Evolutionary conservation across 2,888 invertebrate species (phyloP), one percentile per base, ranked within the genome.

Genomic region (Melanotus villosus): DNA sequence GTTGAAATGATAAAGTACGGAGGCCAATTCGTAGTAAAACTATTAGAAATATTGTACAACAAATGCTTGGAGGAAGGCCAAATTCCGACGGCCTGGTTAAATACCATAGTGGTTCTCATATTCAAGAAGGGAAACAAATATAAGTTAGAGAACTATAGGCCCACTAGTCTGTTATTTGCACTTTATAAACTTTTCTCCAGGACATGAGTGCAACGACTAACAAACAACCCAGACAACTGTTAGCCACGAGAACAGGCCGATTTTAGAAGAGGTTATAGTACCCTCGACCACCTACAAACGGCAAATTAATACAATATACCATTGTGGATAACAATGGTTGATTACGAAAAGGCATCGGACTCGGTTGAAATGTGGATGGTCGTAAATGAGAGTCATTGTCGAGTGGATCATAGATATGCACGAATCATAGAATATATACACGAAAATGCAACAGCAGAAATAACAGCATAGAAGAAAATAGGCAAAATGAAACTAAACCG

Each of bases 81-180:
- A 38, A 38, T 38, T 6, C 38, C 38, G 10, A n/a, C 38, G 10
- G 5, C 14, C 14, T 38, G n/a, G 38, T n/a, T 38, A 38, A 16
- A 12, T 43, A 4, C 43, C 14, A 16, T 43, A 12, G 43, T 43
- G 43, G 43, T 43, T 43, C 3, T 43, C 14, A 12, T 43, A 43
- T 43, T 5, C 43, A 43, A 38, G 38, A 38, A 38, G n/a, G 14
- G 14, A 38, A 38, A 38, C n/a, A 38, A 38, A 38, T 10, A 38
- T n/a, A 38, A 38, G 38, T 38, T 38, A n/a, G 38, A 38, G 14
- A 38, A 38, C n/a, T 38, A 38, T 38, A 38, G 38, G n/a, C 38
- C 38, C 12, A 38, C 10, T 38, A 38, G 38, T 38, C 14, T 38
- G 38, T 4, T 38, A 38, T n/a, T 10, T 5, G 38, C 14, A 4